phyloP scores from a whole-genome alignment of 2,113 vertebrate genomes.

The Phycodurus eques region DNA sequence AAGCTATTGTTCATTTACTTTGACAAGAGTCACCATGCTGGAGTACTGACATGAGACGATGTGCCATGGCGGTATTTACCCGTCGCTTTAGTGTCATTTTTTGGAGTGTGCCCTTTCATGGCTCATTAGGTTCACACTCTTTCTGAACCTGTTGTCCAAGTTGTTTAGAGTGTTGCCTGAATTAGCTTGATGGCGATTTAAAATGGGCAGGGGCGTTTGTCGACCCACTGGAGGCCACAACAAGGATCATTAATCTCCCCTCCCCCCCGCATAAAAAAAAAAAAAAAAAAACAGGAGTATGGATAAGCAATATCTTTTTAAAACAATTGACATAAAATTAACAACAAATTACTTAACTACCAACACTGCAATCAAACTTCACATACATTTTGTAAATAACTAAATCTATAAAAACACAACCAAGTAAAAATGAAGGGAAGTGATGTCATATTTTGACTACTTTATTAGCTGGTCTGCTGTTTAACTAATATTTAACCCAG shows the following conservation, averaged over 20 bases:
- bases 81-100: conserved; percentile 3
- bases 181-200: neutral
- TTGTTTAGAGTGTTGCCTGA: neutral
- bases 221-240: neutral
- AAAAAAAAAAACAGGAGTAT: neutral
- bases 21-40: conserved; percentile 58
- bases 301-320: neutral
- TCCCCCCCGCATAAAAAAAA: too few species aligned
- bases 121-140: neutral
- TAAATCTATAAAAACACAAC: too few species aligned
- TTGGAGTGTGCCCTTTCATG: neutral
- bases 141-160: neutral
- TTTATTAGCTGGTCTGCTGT: too few species aligned
- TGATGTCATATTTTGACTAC: too few species aligned
- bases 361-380: too few species aligned
- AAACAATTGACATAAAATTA: neutral
- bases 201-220: conserved; percentile 23
- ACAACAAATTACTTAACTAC: too few species aligned
- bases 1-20: conserved; percentile 76
- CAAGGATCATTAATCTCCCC: too few species aligned
- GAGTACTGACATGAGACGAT: conserved; percentile 21
- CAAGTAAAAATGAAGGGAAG: too few species aligned
- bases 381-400: too few species aligned
- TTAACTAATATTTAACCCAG: too few species aligned
- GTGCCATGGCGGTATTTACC: conserved; percentile 15